phyloP scores from a whole-genome alignment of 1,140 invertebrate species.

The Drosophila pruinosa region DNA sequence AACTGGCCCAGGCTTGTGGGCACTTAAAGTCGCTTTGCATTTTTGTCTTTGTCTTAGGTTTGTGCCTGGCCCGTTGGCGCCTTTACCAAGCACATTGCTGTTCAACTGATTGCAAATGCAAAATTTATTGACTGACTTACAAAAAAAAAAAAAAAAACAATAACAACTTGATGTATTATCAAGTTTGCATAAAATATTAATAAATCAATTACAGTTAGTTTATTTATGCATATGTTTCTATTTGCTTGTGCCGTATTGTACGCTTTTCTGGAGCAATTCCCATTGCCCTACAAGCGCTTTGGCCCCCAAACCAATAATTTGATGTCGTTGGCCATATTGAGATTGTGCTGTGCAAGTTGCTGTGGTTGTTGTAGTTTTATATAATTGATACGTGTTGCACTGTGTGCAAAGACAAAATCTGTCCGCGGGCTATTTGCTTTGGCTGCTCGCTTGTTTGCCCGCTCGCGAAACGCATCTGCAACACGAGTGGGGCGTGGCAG shows the following conservation, averaged over 20 bases:
- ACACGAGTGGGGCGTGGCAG: constrained; percentile 67
- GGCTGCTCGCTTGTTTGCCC: constrained; percentile 42
- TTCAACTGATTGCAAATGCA: constrained; percentile 28
- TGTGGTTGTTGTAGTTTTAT: constrained; percentile 26
- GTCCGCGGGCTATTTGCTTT: constrained; percentile 72
- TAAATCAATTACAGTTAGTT: background rate
- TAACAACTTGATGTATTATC: constrained; percentile 3
- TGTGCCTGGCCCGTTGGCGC: constrained; percentile 29
- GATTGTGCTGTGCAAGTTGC: constrained; percentile 13
- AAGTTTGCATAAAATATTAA: constrained; percentile 2
- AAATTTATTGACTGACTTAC: constrained; percentile 8
- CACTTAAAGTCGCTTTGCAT: constrained; percentile 70
- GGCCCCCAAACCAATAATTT: constrained; percentile 45
- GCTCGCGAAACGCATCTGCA: constrained; percentile 37
- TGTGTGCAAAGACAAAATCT: constrained; percentile 77
- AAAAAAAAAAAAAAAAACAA: background rate
- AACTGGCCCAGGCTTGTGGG: constrained; percentile 35
- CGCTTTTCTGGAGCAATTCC: background rate
- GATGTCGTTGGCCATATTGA: constrained; percentile 58
- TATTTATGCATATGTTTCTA: background rate
- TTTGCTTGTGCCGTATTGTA: constrained; percentile 21
- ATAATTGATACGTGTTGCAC: constrained; percentile 78
- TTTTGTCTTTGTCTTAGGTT: constrained; percentile 61
- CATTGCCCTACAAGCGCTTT: constrained; percentile 20
- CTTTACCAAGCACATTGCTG: background rate